Base-by-base conservation (phyloP, 2,888 invertebrate genomes). In the Trissolcus brochymenae region DNA sequence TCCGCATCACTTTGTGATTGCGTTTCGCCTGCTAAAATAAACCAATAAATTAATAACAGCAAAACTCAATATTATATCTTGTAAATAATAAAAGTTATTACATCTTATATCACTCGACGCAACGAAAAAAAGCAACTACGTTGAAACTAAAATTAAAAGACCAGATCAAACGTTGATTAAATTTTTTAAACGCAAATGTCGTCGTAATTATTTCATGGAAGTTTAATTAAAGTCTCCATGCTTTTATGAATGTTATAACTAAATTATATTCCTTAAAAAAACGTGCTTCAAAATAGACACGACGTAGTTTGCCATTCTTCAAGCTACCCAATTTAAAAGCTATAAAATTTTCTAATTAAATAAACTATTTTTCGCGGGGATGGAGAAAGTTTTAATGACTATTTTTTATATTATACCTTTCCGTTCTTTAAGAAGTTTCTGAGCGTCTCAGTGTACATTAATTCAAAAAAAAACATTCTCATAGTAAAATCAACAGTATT, bases 281-380 rank as follows among this genome's bases (percentile, higher is more conserved):
- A 60, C 56, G 40, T 57, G 49, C 29, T 35, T 9, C 41, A 54
- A 68, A 68, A 68, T 51, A 43, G 43, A 57, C 53, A 40, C 50
- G 14, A 25, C 29, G 43, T 50, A 62, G 51, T 61, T 59, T 17
- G 9, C 49, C 25, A 41, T 68, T 53, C 40, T 41, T 49, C 29
- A 41, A 54, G 59, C 49, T 54, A 64, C 19, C 53, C 55, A 70
- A 60, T 70, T 70, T 65, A 76, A 65, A 76, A 70, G 65, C 64
- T 40, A 70, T 70, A 70, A 76, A 70, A 65, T 64, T 49, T 19
- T 70, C 59, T 76, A 65, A 76, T 70, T 76, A 70, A 76, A 65
- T 70, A 49, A 59, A 60, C 60, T 61, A 60, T 70, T 56, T 70
- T 70, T 60, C 29, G 17, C 17, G 25, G 13, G 65, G 70, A 70